A percentile compares a stretch with the other conserved stretches of the same genome.
Evolutionary conservation across 2,797 vertebrate species (phyloP).

Genomic region (Monodelphis domestica): DNA sequence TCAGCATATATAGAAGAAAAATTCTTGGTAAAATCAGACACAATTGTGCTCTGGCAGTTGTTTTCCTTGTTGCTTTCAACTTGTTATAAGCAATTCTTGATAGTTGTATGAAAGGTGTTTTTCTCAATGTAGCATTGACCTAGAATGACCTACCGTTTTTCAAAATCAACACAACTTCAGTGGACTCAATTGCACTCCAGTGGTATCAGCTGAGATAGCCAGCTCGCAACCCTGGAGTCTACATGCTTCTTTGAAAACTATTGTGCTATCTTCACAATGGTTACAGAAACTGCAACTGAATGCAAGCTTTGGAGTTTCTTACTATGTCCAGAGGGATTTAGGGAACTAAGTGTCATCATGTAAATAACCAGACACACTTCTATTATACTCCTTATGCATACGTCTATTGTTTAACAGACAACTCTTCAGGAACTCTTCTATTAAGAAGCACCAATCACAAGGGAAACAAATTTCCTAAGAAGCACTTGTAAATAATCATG

Average conservation of each 20-base stretch:
- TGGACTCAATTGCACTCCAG: not conserved
- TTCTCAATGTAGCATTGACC: not conserved
- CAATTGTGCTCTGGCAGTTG: accelerated
- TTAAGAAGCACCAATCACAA: not conserved
- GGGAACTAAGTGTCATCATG: not conserved
- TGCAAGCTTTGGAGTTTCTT: not conserved
- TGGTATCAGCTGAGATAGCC: not conserved
- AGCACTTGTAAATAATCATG: not conserved
- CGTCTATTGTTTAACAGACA: not conserved
- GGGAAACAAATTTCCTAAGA: not conserved
- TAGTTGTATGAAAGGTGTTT: not conserved
- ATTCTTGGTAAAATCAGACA: not conserved
- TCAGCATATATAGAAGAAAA: not conserved
- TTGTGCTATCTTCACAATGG: not conserved
- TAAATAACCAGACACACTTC: not conserved
- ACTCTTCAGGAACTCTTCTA: not conserved
- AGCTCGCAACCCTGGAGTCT: not conserved
- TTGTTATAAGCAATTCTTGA: not conserved
- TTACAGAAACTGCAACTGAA: not conserved
- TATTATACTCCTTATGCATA: not conserved
- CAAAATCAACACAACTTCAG: not conserved
- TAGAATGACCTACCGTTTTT: not conserved
- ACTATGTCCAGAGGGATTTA: not conserved
- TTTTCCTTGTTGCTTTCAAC: no score
- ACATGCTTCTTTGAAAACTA: not conserved